Evolutionary conservation across 2,113 vertebrate genomes (phyloP), one percentile per base, ranked within the genome.

Genomic region (Pomatostomus ruficeps): DNA sequence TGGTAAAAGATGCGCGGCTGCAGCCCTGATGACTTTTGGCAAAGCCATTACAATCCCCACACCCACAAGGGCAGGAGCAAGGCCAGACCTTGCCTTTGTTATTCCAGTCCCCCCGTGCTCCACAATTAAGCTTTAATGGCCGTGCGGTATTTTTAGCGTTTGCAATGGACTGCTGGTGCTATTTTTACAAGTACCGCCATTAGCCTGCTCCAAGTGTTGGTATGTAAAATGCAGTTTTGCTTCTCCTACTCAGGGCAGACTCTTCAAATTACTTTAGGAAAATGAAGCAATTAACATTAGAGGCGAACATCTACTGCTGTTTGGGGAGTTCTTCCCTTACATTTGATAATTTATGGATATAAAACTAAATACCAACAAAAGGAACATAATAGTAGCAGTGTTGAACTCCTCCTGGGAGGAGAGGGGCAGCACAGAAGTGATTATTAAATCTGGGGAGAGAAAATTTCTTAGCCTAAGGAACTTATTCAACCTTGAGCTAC

Each of bases 131-230:
- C n/a, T 91, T 65, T 91, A 95, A 96, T 62, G 73, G 54, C 63
- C 76, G 49, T 49, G 72, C 3, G 19, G 6, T 92, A 96, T 85
- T 92, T 95, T 95, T 86, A 97, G 73, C 46, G 55, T 63, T 95
- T 67, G 87, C 81, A 89, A 75, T 45, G 48, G 82, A 90, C 59
- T 54, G 87, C 70, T 82, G 78, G 83, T 96, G 91, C 91, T 93
- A 96, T 95, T 96, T 97, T 97, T 90, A 92, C 62, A 91, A 92
- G 89, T 78, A 86, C 57, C 73, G 91, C 65, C 91, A 79, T 94
- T 77, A 89, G 72, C 57, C 54, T 88, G 61, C 72, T 92, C n/a
- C 15, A 92, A 90, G 72, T 31, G 31, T 54, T 91, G 75, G 55
- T 71, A 88, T 55, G 54, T 46, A 92, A 94, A 95, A 86, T 14